phyloP scores from a whole-genome alignment of 1,140 invertebrate species.

The Drosophila mauritiana region DNA sequence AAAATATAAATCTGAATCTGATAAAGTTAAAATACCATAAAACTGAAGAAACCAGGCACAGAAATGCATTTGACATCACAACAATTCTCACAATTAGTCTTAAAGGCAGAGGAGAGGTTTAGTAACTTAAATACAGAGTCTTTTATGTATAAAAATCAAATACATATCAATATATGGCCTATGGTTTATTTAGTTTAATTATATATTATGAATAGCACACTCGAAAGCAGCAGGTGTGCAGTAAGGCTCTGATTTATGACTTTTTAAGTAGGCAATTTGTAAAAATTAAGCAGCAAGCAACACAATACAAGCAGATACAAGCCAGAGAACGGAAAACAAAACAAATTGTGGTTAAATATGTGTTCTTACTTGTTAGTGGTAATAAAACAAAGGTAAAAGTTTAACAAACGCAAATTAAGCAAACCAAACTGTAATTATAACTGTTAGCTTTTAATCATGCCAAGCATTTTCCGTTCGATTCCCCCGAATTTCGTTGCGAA shows the following conservation, averaged over 20 bases:
- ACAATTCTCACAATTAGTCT: slow-evolving; percentile 50
- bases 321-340: slow-evolving; percentile 54
- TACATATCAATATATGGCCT: slow-evolving; percentile 85
- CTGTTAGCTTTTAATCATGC: slow-evolving; percentile 78
- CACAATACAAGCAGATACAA: slow-evolving; percentile 41
- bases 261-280: slow-evolving; percentile 81
- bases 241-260: slow-evolving; percentile 80
- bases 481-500: slow-evolving; percentile 21
- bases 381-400: slow-evolving; percentile 70
- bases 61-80: slow-evolving; percentile 75
- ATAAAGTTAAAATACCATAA: slow-evolving; percentile 20
- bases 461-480: slow-evolving; percentile 74
- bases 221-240: slow-evolving; percentile 53
- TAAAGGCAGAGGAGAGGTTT: slow-evolving; percentile 49
- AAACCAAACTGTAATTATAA: slow-evolving; percentile 55
- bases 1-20: slow-evolving; percentile 15
- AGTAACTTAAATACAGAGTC: slow-evolving; percentile 73
- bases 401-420: slow-evolving; percentile 32
- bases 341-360: slow-evolving; percentile 84
- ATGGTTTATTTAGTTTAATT: slow-evolving; percentile 83
- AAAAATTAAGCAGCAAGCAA: slow-evolving; percentile 65
- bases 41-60: slow-evolving; percentile 64
- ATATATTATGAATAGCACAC: slow-evolving; percentile 51
- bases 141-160: slow-evolving; percentile 84
- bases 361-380: slow-evolving; percentile 84